These are phyloP conservation scores for Gadopsis marmoratus DNA, from an alignment of 2,797 vertebrate genomes.

Conservation along the genomic window DNA sequence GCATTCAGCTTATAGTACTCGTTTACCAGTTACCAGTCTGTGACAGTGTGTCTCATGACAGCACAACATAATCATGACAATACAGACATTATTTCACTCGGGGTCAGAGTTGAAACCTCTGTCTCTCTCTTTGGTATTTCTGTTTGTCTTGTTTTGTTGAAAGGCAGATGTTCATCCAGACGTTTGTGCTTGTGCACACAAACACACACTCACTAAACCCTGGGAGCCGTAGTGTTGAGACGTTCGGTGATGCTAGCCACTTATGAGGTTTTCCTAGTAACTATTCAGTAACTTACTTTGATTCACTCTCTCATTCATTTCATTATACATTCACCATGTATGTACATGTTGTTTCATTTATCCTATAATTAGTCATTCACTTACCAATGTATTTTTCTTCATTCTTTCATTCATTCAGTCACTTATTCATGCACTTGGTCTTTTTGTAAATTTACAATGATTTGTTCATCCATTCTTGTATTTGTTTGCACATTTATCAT, in stretches of 20 bases:
- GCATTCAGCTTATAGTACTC: no score
- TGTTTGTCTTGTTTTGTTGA: constrained; percentile 18
- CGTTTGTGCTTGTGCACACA: constrained; percentile 9
- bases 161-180: constrained; percentile 53
- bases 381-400: not conserved
- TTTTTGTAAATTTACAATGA: not conserved
- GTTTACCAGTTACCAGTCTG: not conserved
- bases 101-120: not conserved
- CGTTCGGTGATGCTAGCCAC: not conserved
- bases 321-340: not conserved
- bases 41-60: not conserved
- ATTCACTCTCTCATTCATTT: no score
- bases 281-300: not conserved
- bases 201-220: not conserved
- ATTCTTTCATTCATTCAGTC: not conserved
- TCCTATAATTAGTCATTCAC: not conserved
- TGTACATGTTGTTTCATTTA: not conserved
- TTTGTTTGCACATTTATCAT: not conserved
- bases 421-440: not conserved
- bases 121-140: constrained; percentile 14
- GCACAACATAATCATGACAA: not conserved
- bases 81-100: not conserved
- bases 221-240: constrained; percentile 7
- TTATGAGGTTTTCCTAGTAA: not conserved
- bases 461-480: not conserved